Evolutionary conservation across 2,888 invertebrate species (phyloP).

Genomic region (Tipula helvola): DNA sequence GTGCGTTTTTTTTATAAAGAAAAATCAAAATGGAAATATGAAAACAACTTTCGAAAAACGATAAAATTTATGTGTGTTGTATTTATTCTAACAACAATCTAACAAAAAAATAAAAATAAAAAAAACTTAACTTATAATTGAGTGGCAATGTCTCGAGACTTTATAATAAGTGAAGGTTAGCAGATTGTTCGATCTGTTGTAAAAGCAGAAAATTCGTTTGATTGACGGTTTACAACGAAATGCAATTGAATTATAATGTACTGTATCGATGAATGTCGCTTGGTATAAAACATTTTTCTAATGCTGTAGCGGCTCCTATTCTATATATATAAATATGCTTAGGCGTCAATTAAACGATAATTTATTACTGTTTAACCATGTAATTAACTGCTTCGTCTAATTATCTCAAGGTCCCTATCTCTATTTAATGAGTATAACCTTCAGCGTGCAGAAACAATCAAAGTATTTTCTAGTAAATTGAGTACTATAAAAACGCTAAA

Average conservation of each 20-base stretch:
- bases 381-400: background rate
- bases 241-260: background rate
- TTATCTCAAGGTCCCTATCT: background rate
- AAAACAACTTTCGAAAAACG: conserved; percentile 4
- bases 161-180: background rate
- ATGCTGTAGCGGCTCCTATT: background rate
- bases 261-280: background rate
- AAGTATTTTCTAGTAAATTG: no score
- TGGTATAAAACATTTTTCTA: background rate
- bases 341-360: background rate
- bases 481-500: no score
- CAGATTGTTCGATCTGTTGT: background rate
- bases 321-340: background rate
- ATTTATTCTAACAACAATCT: conserved; percentile 4
- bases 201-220: background rate
- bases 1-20: background rate
- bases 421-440: no score
- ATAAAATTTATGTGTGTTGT: background rate
- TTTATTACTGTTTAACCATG: background rate
- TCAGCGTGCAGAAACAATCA: no score
- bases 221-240: background rate
- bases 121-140: background rate
- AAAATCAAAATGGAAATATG: background rate
- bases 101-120: background rate
- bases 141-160: background rate